phyloP scores from a whole-genome alignment of 1,140 invertebrate species.

The Dreissena polymorpha region DNA sequence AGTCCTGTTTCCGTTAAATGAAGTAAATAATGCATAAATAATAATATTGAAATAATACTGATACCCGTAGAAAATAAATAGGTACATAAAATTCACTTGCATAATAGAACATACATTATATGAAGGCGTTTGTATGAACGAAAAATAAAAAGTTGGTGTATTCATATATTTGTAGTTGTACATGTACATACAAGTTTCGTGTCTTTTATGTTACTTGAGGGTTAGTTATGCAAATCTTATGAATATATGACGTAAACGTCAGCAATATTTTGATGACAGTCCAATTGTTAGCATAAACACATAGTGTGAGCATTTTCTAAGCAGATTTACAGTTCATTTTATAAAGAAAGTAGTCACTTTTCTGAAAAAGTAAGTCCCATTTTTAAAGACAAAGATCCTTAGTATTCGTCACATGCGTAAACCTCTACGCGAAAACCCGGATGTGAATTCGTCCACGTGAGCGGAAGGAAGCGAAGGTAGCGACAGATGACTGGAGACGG shows the following conservation, averaged over 20 bases:
- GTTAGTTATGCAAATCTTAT: too few relatives aligned
- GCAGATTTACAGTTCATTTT: background rate
- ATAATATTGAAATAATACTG: too few relatives aligned
- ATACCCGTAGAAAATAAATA: too few relatives aligned
- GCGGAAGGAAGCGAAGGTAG: conserved; percentile 58
- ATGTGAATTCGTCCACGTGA: conserved; percentile 50
- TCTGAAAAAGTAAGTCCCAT: background rate
- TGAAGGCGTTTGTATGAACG: too few relatives aligned
- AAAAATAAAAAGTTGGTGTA: too few relatives aligned
- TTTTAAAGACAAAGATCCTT: background rate
- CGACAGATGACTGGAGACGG: conserved; percentile 48
- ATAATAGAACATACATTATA: too few relatives aligned
- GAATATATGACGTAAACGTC: background rate
- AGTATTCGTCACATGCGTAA: conserved; percentile 54
- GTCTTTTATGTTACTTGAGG: too few relatives aligned
- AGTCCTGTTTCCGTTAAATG: too few relatives aligned
- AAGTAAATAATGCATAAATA: too few relatives aligned
- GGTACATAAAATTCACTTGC: too few relatives aligned
- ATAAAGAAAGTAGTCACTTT: background rate
- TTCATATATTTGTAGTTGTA: too few relatives aligned
- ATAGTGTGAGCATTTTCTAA: background rate
- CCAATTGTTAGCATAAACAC: background rate
- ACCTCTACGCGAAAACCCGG: conserved; percentile 62
- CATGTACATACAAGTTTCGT: too few relatives aligned
- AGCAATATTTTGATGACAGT: background rate